These are phyloP conservation scores for Eudyptes chrysolophus DNA, from an alignment of 2,113 vertebrate species.

Conservation along the genomic window DNA sequence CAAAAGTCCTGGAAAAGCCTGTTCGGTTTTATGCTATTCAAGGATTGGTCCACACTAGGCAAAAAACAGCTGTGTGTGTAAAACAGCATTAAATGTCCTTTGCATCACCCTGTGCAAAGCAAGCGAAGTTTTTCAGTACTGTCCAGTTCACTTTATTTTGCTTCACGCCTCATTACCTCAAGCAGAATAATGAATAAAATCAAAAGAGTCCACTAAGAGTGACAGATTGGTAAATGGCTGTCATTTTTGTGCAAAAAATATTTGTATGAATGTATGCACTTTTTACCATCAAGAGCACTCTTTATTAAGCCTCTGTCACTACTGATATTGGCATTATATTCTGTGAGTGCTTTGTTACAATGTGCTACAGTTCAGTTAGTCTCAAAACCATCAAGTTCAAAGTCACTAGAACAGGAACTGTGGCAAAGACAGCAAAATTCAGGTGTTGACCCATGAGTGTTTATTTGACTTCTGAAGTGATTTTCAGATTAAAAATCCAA, in stretches of 20 bases:
- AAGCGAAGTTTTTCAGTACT: not conserved
- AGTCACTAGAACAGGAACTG: not conserved
- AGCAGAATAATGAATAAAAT: not conserved
- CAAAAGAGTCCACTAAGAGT: not conserved
- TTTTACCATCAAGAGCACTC: not conserved
- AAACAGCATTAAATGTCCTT: not conserved
- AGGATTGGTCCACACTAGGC: not conserved
- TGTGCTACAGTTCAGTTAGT: not conserved
- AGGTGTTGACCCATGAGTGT: not conserved
- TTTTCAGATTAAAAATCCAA: conserved; percentile 4
- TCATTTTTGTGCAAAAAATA: not conserved
- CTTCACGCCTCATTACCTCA: not conserved
- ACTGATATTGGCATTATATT: not conserved
- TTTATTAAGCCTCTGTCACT: not conserved
- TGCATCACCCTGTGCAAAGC: not conserved
- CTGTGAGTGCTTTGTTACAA: not conserved
- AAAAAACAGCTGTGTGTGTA: not conserved
- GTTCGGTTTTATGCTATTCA: not conserved
- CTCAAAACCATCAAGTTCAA: not conserved
- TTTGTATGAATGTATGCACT: not conserved
- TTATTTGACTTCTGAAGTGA: not conserved
- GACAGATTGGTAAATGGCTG: not conserved
- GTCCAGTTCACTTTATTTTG: not conserved
- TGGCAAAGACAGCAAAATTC: not conserved
- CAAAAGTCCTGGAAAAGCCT: not conserved